A percentile compares a stretch with the other conserved stretches of the same genome.
phyloP scores from a whole-genome alignment of 2,888 invertebrate species.

The Nemotelus nigrinus region DNA sequence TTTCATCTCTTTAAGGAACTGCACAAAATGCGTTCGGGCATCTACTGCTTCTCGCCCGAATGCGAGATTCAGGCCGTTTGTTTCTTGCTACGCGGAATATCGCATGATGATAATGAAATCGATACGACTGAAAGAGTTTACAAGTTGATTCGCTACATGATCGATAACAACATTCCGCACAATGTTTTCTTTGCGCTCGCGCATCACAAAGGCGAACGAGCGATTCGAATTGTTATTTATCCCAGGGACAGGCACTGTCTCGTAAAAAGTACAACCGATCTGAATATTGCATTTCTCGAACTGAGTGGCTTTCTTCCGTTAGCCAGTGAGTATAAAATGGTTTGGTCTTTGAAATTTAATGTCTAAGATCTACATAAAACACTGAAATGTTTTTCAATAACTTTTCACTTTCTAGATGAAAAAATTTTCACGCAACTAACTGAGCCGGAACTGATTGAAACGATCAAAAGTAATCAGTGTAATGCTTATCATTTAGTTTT shows the following conservation, averaged over 20 bases:
- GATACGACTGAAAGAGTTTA: constrained; percentile 53
- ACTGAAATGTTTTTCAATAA: neutral
- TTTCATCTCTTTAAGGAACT: constrained; percentile 47
- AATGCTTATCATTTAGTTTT: constrained; percentile 44
- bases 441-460: constrained; percentile 40
- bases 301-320: constrained; percentile 79
- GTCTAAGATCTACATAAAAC: too few species aligned
- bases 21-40: constrained; percentile 49
- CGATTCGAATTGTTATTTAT: constrained; percentile 73
- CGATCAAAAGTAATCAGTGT: constrained; percentile 41
- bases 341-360: neutral
- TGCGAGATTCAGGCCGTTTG: constrained; percentile 73
- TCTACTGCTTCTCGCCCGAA: constrained; percentile 53
- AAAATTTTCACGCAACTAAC: constrained; percentile 42
- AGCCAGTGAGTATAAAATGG: constrained; percentile 67
- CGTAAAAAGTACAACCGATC: constrained; percentile 68
- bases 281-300: constrained; percentile 81
- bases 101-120: constrained; percentile 32
- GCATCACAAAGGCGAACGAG: constrained; percentile 57
- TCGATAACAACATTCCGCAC: constrained; percentile 74
- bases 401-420: constrained; percentile 46
- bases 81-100: constrained; percentile 67
- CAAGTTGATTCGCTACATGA: constrained; percentile 67
- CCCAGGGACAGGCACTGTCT: constrained; percentile 70
- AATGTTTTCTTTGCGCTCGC: constrained; percentile 74